Evolutionary conservation across 2,888 invertebrate species (phyloP), one percentile per base, ranked within the genome.

Genomic region (Epicampocera succincta): DNA sequence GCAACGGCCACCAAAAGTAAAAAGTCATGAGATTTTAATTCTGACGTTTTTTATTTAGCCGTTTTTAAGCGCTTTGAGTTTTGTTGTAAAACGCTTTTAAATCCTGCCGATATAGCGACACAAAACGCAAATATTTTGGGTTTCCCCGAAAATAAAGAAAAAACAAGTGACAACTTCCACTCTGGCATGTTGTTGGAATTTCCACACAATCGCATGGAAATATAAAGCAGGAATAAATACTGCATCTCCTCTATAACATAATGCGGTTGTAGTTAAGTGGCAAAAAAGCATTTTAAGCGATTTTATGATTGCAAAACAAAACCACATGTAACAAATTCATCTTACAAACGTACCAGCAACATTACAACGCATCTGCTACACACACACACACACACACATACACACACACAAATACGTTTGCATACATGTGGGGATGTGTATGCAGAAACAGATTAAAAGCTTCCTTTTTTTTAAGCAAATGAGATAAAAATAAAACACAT

Each of bases 181-280:
- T 58, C 60, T 33, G 42, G 40, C 38, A 3, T 58, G 48, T 29
- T 48, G 74, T 52, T 58, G 40, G 29, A 38, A 40, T 48, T 69
- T 54, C 15, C 60, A 33, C 33, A 58, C 17, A 48, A 56, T 40
- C 29, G 15, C 19, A 21, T 46, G 13, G 15, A 44, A 40, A 1
- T 17, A 33, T 54, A 38, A 11, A 13, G 29, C 25, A 54, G 69
- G 15, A 29, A 78, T 42, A 60, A 60, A 60, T 68, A 19, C 58
- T 50, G 52, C 73, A 48, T 54, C 74, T 81, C 66, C 63, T 79
- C 65, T 68, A 40, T 42, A 74, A 66, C 68, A 76, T 63, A 77
- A 73, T 85, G 82, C 61, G 84, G 84, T 80, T 83, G 77, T 68
- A 83, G 77, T 78, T 82, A 80, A 83, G 84, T 78, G 72, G 58